These are phyloP conservation scores for Trichonephila clavipes DNA, from an alignment of 1,140 invertebrate genomes.

Conservation along the genomic window DNA sequence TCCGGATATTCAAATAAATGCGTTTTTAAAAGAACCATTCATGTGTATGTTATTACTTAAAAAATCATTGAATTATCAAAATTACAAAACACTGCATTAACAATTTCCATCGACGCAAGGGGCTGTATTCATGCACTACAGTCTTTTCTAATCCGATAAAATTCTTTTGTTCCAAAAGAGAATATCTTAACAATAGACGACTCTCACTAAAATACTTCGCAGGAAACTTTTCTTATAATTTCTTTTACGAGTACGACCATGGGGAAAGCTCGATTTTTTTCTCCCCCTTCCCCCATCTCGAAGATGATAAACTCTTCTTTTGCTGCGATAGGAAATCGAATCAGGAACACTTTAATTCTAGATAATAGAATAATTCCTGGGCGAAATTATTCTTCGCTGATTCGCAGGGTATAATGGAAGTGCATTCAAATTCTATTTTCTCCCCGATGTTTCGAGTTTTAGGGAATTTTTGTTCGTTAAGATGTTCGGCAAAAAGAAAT, in stretches of 20 bases:
- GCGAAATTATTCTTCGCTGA: slow-evolving; percentile 10
- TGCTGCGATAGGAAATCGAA: slow-evolving; percentile 5
- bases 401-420: not conserved
- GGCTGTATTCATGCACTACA: no score
- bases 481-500: not conserved
- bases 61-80: no score
- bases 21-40: no score
- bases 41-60: no score
- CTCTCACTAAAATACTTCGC: slow-evolving; percentile 3
- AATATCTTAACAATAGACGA: slow-evolving; percentile 1
- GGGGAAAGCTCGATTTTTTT: not conserved
- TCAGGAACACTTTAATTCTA: slow-evolving; percentile 18
- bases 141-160: slow-evolving; percentile 18
- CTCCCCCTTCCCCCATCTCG: not conserved
- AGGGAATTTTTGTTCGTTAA: slow-evolving; percentile 18
- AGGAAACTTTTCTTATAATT: slow-evolving; percentile 9
- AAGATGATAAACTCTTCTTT: slow-evolving; percentile 20
- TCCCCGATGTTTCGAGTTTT: not conserved
- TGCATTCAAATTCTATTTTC: slow-evolving; percentile 34
- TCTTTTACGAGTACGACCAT: not conserved
- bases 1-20: no score
- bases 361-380: not conserved
- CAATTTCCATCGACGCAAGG: no score
- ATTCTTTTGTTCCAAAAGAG: not conserved
- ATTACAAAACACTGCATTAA: no score